These are phyloP conservation scores for Camptogramma bilineatum DNA, from an alignment of 2,888 invertebrate species.

Conservation along the genomic window DNA sequence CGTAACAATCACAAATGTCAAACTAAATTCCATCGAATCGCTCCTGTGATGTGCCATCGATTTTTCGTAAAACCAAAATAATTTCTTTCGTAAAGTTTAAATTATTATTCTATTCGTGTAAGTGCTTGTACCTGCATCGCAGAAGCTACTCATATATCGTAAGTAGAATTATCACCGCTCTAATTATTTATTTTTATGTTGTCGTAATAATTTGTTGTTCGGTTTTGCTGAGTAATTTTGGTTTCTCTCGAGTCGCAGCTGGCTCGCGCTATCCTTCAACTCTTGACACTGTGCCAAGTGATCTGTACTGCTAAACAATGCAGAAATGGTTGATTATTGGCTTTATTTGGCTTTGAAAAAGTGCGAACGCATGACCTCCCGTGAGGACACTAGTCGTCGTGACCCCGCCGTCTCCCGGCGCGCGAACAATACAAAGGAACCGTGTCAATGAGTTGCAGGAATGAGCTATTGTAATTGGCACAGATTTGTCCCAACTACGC, in stretches of 20 bases:
- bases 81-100: neutral
- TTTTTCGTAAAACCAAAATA: slow-evolving; percentile 5
- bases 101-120: neutral
- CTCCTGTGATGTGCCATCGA: neutral
- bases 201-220: slow-evolving; percentile 56
- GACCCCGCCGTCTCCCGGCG: neutral
- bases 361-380: neutral
- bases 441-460: slow-evolving; percentile 30
- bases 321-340: neutral
- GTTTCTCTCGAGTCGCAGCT: slow-evolving; percentile 27
- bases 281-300: slow-evolving; percentile 52
- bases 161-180: neutral
- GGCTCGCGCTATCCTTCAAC: slow-evolving; percentile 38
- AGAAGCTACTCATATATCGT: slow-evolving; percentile 12
- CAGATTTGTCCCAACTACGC: neutral
- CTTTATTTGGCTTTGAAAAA: neutral
- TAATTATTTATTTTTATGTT: neutral
- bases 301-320: slow-evolving; percentile 25
- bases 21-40: neutral
- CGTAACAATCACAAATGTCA: neutral
- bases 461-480: neutral
- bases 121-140: neutral
- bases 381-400: neutral
- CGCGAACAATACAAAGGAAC: slow-evolving; percentile 19
- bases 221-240: slow-evolving; percentile 63